Evolutionary conservation across 2,113 vertebrate species (phyloP), one percentile per base, ranked within the genome.

Genomic region (Salvelinus sp.): DNA sequence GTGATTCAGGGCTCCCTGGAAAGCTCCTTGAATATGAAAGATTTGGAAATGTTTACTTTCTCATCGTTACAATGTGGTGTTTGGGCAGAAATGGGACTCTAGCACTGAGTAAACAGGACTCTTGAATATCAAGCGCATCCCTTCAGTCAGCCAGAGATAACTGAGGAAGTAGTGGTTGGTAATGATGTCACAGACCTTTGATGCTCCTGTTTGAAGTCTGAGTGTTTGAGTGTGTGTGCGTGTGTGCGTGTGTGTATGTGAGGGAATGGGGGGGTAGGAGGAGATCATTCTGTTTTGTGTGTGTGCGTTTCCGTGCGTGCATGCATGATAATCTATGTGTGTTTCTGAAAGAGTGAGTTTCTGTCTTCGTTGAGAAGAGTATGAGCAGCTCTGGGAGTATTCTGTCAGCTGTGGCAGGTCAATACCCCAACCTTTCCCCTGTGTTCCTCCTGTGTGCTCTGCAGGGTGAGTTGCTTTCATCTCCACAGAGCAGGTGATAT

Each of bases 151-250:
- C 64, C 16, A 25, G 22, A 44, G 27, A 63, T 48, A 28, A 67
- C 69, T 69, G 23, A 14, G 13, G 63, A 63, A 44, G 38, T 44
- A 44, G 38, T 44, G 38, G 38, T 44, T 44, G 38, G 38, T 44
- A 44, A 44, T 44, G 38, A 65, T 47, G 27, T 77, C 22, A 80
- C 18, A 44, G 27, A 18, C 58, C 66, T 74, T 83, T 83, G 76
- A 78, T 74, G 76, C 60, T 75, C n/a, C 14, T 74, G 64, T 81
- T 83, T 84, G 82, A 82, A 74, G 76, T 76, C 44, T 76, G 72
- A 68, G 64, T 66, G 30, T 76, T 25, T 73, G 71, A 48, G 63
- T 70, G 50, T 69, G 48, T 57, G 63, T 9, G 7, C 2, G 7
- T 2, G 33, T 33, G 30, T 33, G 30, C 4, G 33, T 33, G 33